Base-by-base conservation (phyloP, 2,797 vertebrate species). In the Oreortyx pictus region DNA sequence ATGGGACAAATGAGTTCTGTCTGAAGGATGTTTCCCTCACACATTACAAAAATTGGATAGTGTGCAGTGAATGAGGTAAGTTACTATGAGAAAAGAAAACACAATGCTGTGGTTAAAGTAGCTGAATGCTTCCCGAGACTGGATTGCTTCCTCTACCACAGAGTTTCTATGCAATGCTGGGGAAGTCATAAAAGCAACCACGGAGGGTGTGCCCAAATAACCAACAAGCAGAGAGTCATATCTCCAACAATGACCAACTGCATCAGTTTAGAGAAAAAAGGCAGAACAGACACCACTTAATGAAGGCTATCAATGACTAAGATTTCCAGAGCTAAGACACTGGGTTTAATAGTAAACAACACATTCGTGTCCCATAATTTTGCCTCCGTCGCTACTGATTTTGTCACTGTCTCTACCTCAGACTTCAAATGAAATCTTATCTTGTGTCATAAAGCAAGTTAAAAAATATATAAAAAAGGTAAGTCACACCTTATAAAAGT, bases 81-180 rank as follows among this genome's bases (percentile, higher is more conserved):
- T 66, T 13, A 50, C 85, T 66, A 72, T 17, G 50, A 92, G 89
- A 91, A 82, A 90, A 89, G 22, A 90, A 94, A 90, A 94, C n/a
- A 71, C 0, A 88, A 43, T 4, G 4, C 8, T 93, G 90, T 46
- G 84, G 89, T 89, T 90, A 57, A n/a, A 86, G 82, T 62, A 72
- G 57, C 68, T 67, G 82, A 93, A 65, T 8, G 37, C 82, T 85
- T 82, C 92, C 79, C 82, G 72, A 71, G 84, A 71, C 25, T 8
- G 44, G 37, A 72, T 27, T 70, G 90, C 68, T 87, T 80, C 84
- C 82, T 77, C 92, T 85, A 82, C 78, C 94, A 90, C 90, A 49
- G 66, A 82, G 93, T 31, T 91, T 75, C 90, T 80, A 1, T 25
- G 86, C 31, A n/a, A 22, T 24, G 72, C 3, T 46, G 72, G 68